These are phyloP conservation scores for Psix sp. DNA, from an alignment of 1,140 invertebrate genomes.

Conservation along the genomic window DNA sequence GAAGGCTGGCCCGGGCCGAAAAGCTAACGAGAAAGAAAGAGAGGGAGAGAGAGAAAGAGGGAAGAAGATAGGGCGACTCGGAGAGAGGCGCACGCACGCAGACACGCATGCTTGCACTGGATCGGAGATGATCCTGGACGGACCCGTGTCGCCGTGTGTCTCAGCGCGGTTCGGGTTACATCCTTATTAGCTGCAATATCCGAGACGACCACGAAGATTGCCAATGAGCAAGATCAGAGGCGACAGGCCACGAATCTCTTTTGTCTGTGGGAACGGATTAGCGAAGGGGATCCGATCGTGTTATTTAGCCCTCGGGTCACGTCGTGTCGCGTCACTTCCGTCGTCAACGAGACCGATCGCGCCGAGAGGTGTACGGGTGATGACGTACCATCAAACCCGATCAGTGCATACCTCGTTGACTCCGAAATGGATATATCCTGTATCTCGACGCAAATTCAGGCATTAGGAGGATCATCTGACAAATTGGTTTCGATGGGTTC, in stretches of 20 bases:
- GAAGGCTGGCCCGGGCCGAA: too few species aligned
- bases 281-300: conserved; percentile 58
- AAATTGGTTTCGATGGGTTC: conserved; percentile 35
- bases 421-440: conserved; percentile 53
- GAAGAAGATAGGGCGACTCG: not conserved
- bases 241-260: conserved; percentile 73
- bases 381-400: conserved; percentile 70
- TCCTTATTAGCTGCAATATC: conserved; percentile 69
- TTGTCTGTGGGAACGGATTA: conserved; percentile 76
- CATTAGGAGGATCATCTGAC: conserved; percentile 47
- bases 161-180: conserved; percentile 70
- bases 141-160: conserved; percentile 58
- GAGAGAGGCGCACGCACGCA: conserved; percentile 28
- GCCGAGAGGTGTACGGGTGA: conserved; percentile 66
- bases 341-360: conserved; percentile 59
- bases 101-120: conserved; percentile 45
- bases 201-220: conserved; percentile 65
- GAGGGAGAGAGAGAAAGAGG: conserved; percentile 1
- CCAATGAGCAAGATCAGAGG: conserved; percentile 70
- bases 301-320: conserved; percentile 67
- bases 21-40: conserved; percentile 7
- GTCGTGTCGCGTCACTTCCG: conserved; percentile 67
- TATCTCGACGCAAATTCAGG: conserved; percentile 40
- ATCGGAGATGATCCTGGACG: conserved; percentile 58
- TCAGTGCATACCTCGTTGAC: conserved; percentile 68